Evolutionary conservation across 2,797 vertebrate genomes (phyloP).

Genomic region (Lagodon rhomboides): DNA sequence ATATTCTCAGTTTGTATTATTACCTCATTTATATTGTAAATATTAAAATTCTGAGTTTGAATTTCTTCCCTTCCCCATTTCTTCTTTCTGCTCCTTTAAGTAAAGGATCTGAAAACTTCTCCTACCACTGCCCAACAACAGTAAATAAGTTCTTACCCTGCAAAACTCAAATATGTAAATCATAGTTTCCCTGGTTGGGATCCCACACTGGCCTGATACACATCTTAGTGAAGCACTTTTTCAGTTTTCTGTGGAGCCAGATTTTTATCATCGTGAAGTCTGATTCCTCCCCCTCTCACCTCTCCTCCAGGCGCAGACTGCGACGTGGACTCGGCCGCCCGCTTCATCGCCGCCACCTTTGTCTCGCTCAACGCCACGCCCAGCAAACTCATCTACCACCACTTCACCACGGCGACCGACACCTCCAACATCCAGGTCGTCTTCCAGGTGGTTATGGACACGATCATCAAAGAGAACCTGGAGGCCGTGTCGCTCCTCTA

Average conservation of each 20-base stretch:
- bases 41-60: too few species aligned
- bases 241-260: too few species aligned
- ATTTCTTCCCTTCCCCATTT: too few species aligned
- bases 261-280: not conserved
- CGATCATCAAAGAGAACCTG: conserved; percentile 87
- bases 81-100: too few species aligned
- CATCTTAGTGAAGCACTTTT: too few species aligned
- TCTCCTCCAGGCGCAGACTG: conserved; percentile 82
- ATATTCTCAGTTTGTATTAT: too few species aligned
- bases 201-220: too few species aligned
- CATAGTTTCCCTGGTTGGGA: too few species aligned
- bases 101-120: conserved; percentile 1
- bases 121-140: not conserved
- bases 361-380: conserved; percentile 78
- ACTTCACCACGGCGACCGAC: conserved; percentile 89
- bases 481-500: conserved; percentile 86
- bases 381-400: conserved; percentile 86
- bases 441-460: conserved; percentile 89
- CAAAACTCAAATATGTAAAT: not conserved
- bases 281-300: rapidly evolving
- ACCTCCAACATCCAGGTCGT: conserved; percentile 88
- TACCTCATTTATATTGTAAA: too few species aligned
- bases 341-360: conserved; percentile 83
- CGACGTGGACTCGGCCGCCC: conserved; percentile 85
- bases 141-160: not conserved